Evolutionary conservation across 2,113 vertebrate species (phyloP), one percentile per base, ranked within the genome.

Genomic region (Heloderma charlesbogerti): DNA sequence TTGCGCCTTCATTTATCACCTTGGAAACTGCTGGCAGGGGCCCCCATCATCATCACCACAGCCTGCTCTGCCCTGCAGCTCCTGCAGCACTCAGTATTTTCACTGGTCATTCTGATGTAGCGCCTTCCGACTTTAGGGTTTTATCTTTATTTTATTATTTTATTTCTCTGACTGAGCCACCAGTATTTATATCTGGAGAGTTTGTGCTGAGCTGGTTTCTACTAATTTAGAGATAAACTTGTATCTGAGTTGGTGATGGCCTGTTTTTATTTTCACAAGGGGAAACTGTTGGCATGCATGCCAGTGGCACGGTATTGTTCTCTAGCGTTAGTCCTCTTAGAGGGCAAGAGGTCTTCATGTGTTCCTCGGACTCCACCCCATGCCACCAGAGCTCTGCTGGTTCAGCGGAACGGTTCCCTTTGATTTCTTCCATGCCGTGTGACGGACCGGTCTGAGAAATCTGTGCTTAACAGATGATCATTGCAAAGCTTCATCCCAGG

Each of bases 181-280:
- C 96, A 63, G 95, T 97, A 93, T 97, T 97, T 97, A 95, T 97
- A 96, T 96, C 95, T 95, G 97, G 96, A 97, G 97, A 96, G 95
- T 97, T 96, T 98, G 95, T 97, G 96, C 97, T 97, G 96, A 97
- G 97, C 96, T 98, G 97, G 97, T 97, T 97, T 98, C 97, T 97
- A 96, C 96, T 97, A 96, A 95, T 97, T 96, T 96, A 96, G 95
- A 96, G 96, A 97, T 96, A 96, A 96, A 97, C 57, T 93, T 92
- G 96, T 95, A 82, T 97, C 94, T 95, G 93, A 94, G 94, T 94
- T 97, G 96, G 95, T 95, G 94, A 97, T 96, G 96, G 94, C 96
- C 96, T 97, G 94, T 97, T 57, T 78, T 86, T 97, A 96, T 98
- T 97, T 97, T 96, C 95, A 93, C 95, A 92, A 95, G 88, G 95